phyloP scores from a whole-genome alignment of 1,140 invertebrate species.

The Glomeris maerens region DNA sequence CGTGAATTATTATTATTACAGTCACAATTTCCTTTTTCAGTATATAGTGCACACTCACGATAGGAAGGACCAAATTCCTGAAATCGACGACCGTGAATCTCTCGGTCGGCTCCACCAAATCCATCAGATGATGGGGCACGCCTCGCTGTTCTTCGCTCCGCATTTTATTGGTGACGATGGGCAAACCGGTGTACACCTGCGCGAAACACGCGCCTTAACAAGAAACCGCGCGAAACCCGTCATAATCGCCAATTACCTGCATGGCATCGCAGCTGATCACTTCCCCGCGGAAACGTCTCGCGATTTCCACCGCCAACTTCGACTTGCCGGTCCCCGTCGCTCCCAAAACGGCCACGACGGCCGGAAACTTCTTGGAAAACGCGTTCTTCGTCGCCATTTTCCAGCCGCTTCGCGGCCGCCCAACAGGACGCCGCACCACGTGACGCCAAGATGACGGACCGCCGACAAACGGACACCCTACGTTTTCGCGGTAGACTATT shows the following conservation, averaged over 20 bases:
- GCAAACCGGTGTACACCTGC: constrained; percentile 84
- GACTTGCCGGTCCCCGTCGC: constrained; percentile 95
- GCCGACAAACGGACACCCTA: too few relatives aligned
- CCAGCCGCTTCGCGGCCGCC: too few relatives aligned
- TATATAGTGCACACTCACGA: constrained; percentile 41
- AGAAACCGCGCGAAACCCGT: too few relatives aligned
- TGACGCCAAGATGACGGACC: too few relatives aligned
- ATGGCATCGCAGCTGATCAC: constrained; percentile 98
- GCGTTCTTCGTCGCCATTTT: too few relatives aligned
- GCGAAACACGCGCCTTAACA: too few relatives aligned
- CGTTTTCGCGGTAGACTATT: too few relatives aligned
- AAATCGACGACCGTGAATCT: constrained; percentile 76
- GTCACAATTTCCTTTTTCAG: constrained; percentile 4
- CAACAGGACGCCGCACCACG: too few relatives aligned
- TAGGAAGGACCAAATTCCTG: constrained; percentile 57
- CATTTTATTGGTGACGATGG: constrained; percentile 94
- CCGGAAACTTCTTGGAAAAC: too few relatives aligned
- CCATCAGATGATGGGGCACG: constrained; percentile 77
- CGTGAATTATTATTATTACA: not conserved
- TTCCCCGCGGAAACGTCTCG: constrained; percentile 75
- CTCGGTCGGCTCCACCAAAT: constrained; percentile 63
- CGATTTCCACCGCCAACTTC: constrained; percentile 82
- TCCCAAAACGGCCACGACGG: constrained; percentile 83
- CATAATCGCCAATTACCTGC: too few relatives aligned
- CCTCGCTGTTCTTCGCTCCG: constrained; percentile 57